Percentiles rank a stretch among this genome's conserved stretches.
Conservation (phyloP, 1,140 invertebrate genomes). For the Cydia strobilella region DNA sequence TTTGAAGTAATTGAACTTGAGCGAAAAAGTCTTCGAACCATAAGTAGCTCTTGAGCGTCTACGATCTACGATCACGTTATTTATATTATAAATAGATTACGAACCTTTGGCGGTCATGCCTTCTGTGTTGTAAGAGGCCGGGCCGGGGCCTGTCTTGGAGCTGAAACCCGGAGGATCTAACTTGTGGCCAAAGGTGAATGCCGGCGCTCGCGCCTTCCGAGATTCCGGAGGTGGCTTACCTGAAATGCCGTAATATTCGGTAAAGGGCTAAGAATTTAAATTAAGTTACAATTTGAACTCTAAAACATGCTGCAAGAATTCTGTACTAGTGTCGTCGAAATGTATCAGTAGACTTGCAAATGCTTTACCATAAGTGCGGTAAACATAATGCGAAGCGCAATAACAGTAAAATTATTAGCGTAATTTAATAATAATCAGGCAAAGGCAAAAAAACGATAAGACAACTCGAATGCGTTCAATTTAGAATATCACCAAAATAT, state of each 20-base stretch:
- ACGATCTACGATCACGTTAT: not conserved
- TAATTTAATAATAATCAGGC: not conserved
- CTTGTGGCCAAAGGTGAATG: constrained; percentile 89
- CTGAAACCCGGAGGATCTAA: constrained; percentile 75
- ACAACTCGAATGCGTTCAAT: not conserved
- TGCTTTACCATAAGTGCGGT: not conserved
- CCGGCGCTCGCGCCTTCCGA: constrained; percentile 86
- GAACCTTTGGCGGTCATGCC: constrained; percentile 90
- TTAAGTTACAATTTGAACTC: not conserved
- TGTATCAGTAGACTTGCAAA: no score
- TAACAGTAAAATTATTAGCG: no score
- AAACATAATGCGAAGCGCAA: not conserved
- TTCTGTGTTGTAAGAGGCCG: constrained; percentile 92
- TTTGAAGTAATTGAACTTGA: not conserved
- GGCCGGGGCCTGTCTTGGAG: constrained; percentile 87
- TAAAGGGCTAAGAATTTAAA: not conserved
- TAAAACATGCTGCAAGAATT: no score
- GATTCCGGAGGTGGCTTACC: constrained; percentile 88
- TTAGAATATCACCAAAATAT: not conserved
- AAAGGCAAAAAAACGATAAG: not conserved
- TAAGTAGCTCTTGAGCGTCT: not conserved
- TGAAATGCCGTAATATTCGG: constrained; percentile 55
- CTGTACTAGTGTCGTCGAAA: no score
- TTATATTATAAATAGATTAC: constrained; percentile 32
- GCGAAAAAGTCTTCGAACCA: constrained; percentile 10